Base-by-base conservation (phyloP, 2,888 invertebrate species). In the Agonopterix arenella region DNA sequence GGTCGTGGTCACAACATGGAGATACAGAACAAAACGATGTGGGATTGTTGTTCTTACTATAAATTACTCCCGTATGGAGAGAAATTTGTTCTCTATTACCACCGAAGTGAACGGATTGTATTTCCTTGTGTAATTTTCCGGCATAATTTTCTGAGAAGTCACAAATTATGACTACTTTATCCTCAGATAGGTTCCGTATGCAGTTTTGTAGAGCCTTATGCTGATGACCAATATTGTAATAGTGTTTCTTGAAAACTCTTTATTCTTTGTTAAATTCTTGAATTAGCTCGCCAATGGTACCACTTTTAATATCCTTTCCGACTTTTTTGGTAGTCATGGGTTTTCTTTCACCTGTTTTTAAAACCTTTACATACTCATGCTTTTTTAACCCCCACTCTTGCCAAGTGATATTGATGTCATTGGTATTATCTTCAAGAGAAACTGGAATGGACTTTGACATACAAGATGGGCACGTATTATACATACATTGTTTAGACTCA, bases 401-500 rank as follows among this genome's bases (percentile, higher is more conserved):
- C n/a, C n/a, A n/a, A n/a, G n/a, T n/a, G n/a, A n/a, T n/a, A n/a
- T n/a, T n/a, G 45, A 36, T 47, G 47, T 52, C 43, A 44, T 52
- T 52, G 36, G 48, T 52, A 49, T 52, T 49, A 46, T 52, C 52
- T 52, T 48, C 46, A 52, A 52, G 46, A 52, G 45, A 49, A 52
- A 52, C 52, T 48, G 48, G 44, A 49, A 48, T 44, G 46, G 44
- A 52, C 51, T 52, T 48, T 48, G 48, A 52, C 46, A 47, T 47
- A 51, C 48, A 48, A 48, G 48, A 49, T 53, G 53, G 41, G 49
- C 53, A 51, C 49, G 51, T 53, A 53, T 51, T 49, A 51, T 51
- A 51, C 53, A 53, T 51, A 11, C 53, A 53, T 51, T 53, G 13
- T 46, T 49, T 48, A 47, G 49, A 51, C 28, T 51, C 45, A 51